A percentile compares a stretch with the other conserved stretches of the same genome.
Conservation (phyloP, 1,140 invertebrate species). For the Diachasmimorpha longicaudata region DNA sequence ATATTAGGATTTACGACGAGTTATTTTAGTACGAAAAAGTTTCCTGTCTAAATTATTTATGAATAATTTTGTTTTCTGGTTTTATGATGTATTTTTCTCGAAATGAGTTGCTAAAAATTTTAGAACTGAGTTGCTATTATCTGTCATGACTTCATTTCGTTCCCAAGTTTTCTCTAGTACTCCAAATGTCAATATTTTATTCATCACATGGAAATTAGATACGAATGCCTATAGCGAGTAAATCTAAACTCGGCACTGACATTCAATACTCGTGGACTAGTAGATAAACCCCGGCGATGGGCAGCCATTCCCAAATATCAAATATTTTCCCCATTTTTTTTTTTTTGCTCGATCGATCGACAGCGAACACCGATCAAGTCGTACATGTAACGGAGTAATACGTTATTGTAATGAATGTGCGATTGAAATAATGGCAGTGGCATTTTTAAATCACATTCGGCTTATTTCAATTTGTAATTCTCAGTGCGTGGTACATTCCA, state of each 20-base stretch:
- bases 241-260: conserved; percentile 8
- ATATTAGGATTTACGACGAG: too few species aligned
- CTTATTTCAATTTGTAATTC: background rate
- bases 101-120: background rate
- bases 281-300: background rate
- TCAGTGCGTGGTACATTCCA: background rate
- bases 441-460: background rate
- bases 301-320: background rate
- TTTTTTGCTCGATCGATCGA: background rate
- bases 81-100: too few species aligned
- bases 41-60: too few species aligned
- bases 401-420: background rate
- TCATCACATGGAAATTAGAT: background rate
- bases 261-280: conserved; percentile 1
- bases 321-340: background rate
- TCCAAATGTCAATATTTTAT: background rate
- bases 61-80: too few species aligned
- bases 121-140: background rate
- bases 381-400: background rate
- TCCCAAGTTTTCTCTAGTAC: background rate
- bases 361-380: background rate
- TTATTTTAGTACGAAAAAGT: too few species aligned
- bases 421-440: background rate
- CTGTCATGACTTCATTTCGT: background rate
- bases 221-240: background rate